Percentiles rank a stretch among this genome's conserved stretches.
Conservation (phyloP, 2,888 invertebrate species). For the Morpho deidamia region DNA sequence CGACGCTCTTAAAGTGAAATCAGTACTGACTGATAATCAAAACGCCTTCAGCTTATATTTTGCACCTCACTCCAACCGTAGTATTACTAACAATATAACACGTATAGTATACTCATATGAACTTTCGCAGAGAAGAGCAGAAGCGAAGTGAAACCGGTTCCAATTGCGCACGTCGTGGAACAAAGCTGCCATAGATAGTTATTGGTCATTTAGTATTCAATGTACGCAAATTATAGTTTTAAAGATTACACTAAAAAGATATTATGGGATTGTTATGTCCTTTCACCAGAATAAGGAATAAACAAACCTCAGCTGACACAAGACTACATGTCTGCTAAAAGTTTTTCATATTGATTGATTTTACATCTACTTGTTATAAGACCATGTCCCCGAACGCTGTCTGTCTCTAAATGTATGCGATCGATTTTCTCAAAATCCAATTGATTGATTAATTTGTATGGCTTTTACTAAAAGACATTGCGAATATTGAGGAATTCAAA, state of each 20-base stretch:
- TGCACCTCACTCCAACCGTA: slow-evolving; percentile 34
- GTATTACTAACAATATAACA: slow-evolving; percentile 46
- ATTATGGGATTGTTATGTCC: slow-evolving; percentile 13
- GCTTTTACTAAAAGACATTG: too few relatives aligned
- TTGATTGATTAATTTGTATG: too few relatives aligned
- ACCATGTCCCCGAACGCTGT: too few relatives aligned
- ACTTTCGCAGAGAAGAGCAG: slow-evolving; percentile 61
- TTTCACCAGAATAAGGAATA: too few relatives aligned
- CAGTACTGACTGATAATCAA: too few relatives aligned
- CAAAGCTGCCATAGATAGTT: slow-evolving; percentile 18
- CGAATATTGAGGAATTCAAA: too few relatives aligned
- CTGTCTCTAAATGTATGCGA: too few relatives aligned
- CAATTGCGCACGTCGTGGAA: slow-evolving; percentile 39
- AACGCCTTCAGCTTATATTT: slow-evolving; percentile 1
- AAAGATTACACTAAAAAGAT: slow-evolving; percentile 14
- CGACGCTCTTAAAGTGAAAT: too few relatives aligned
- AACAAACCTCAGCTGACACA: too few relatives aligned
- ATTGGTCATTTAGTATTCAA: slow-evolving; percentile 26
- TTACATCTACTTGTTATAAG: background rate
- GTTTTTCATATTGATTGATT: too few relatives aligned
- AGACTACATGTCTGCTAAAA: too few relatives aligned
- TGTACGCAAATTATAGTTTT: slow-evolving; percentile 23
- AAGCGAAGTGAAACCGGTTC: slow-evolving; percentile 60
- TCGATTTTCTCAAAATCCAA: too few relatives aligned
- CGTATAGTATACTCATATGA: slow-evolving; percentile 54